Percentiles rank a stretch among this genome's conserved stretches.
phyloP scores from a whole-genome alignment of 1,140 invertebrate species.

The Nasonia longicornis region DNA sequence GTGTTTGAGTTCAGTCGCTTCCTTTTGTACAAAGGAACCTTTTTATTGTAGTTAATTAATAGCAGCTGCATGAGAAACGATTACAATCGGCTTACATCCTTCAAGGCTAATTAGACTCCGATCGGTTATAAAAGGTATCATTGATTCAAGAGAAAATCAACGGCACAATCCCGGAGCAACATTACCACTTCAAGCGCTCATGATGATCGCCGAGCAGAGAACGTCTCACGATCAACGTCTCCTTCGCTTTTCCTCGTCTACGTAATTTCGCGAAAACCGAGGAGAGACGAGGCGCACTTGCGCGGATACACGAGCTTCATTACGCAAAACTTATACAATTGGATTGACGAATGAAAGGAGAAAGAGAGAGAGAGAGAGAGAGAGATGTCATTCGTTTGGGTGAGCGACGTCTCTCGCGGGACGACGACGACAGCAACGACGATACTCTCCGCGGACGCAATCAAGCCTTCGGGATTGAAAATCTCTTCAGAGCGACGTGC shows the following conservation, averaged over 20 bases:
- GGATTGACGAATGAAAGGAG: not conserved
- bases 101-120: not conserved
- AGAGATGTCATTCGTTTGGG: not conserved
- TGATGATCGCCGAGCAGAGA: no score
- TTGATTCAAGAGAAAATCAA: not conserved
- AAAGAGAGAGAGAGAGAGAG: not conserved
- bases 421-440: no score
- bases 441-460: not conserved
- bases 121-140: not conserved
- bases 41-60: not conserved
- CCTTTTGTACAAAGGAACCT: not conserved
- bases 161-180: not conserved
- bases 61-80: not conserved
- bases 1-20: no score
- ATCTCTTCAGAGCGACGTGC: not conserved
- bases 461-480: not conserved
- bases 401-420: not conserved
- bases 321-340: not conserved
- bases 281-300: not conserved
- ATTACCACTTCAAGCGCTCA: no score
- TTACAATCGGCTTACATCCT: not conserved
- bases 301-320: not conserved
- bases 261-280: not conserved
- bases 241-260: not conserved
- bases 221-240: no score